A percentile compares a stretch with the other conserved stretches of the same genome.
Conservation (phyloP, 2,888 invertebrate species). For the Hyalella azteca region DNA sequence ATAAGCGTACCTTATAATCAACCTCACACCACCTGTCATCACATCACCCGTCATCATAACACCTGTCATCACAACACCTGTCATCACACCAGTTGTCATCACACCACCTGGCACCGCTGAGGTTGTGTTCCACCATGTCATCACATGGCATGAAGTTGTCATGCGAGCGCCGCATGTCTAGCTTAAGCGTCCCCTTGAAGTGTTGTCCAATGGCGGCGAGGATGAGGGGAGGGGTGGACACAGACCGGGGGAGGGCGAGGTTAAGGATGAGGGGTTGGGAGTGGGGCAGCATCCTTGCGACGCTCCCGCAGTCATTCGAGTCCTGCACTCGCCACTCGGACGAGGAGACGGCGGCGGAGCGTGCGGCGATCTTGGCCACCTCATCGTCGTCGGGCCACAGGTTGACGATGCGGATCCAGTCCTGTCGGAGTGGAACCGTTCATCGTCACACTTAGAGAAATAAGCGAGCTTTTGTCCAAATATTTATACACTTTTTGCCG, state of each 20-base stretch:
- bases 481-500: too few relatives aligned
- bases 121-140: background rate
- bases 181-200: background rate
- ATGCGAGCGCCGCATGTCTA: background rate
- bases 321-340: slow-evolving; percentile 7
- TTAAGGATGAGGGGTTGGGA: background rate
- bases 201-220: background rate
- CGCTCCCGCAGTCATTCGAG: background rate
- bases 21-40: too few relatives aligned
- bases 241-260: background rate
- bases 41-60: too few relatives aligned
- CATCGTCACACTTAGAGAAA: too few relatives aligned
- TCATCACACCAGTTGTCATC: too few relatives aligned
- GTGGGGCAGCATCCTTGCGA: background rate
- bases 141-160: background rate
- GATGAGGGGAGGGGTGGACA: background rate
- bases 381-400: background rate
- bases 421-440: too few relatives aligned
- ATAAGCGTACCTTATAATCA: too few relatives aligned
- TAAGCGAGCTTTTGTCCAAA: too few relatives aligned
- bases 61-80: too few relatives aligned
- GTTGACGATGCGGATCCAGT: background rate
- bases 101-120: background rate
- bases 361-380: background rate
- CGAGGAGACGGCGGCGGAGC: background rate